Evolutionary conservation across 2,113 vertebrate genomes (phyloP), one percentile per base, ranked within the genome.

Genomic region (Mormyrus iriodes): DNA sequence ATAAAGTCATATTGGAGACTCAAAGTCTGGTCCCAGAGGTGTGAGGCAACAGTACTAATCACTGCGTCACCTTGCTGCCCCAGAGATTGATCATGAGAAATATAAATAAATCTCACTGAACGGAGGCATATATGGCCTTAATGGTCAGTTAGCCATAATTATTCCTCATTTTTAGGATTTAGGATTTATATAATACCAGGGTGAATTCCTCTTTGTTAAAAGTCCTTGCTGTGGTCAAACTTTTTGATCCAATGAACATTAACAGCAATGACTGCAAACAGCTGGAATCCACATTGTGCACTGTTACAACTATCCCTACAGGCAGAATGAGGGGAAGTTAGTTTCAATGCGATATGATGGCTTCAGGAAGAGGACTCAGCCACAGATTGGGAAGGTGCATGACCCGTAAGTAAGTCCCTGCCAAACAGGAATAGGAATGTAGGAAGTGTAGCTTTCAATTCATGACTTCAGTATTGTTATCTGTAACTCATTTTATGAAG

Each of bases 351-450:
- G n/a, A 93, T 93, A 84, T n/a, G 94, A 96, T 88, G 94, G 96
- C 93, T 97, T 97, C 87, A 95, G 94, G 88, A 95, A 97, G 90
- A 96, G 95, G 86, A 93, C 95, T 89, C 95, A 96, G 0, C 91
- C 92, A 90, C 93, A 96, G 88, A 27, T 95, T 90, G 96, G 96
- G 91, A 95, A 92, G 94, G 92, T 89, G 52, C 90, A 91, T 61
- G 93, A 95, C 92, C 94, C 91, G 95, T 98, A 94, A 94, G 96
- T 97, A 90, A 42, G 24, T 10, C 39, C 13, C 7, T 27, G 69
- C 31, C 88, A 49, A 46, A 17, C 79, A 89, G 12, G 15, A 82
- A 21, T 6, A 44, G 39, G 42, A 82, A 21, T 21, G 42, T 4
- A 9, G 24, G 21, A 79, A 19, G 17, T 15, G 15, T 1, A 55